Evolutionary conservation across 2,797 vertebrate genomes (phyloP), one percentile per base, ranked within the genome.

Genomic region (Poeciliopsis infans): DNA sequence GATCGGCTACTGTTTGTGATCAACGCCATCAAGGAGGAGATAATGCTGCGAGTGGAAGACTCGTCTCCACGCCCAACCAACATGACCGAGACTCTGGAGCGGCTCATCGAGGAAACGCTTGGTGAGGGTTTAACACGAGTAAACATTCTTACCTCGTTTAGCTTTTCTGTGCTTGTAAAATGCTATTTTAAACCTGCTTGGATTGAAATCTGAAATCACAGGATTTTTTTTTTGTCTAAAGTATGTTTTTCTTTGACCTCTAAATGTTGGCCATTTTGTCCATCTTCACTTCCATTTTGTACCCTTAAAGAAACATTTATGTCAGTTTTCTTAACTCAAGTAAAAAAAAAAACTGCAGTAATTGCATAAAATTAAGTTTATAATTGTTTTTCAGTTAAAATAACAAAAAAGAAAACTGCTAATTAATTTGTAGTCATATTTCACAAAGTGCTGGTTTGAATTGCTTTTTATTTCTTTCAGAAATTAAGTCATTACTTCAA

Each of bases 1-100:
- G 98, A 99, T 95, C 98, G 97, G 79, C 96, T 99, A 90, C 95
- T 99, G 84, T 98, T 98, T 95, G 98, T 99, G 93, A 99, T 99
- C 93, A 99, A 98, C 84, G 96, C 98, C 90, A 98, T 99, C 93
- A 99, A 99, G 90, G 97, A 99, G 94, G 98, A 99, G 94, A 99
- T 99, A 75, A 97, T 99, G 92, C 96, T 88, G 80, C 95, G 97
- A 86, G 97, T 98, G 46, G 97, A 99, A 90, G 96, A 96, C 93
- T 96, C 96, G 76, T 96, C 96, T 82, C 97, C 97, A 0, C 97
- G 97, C 59, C 95, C 96, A 81, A 96, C 95, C 94, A 95, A 96
- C 91, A 99, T 99, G 98, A 96, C 96, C 0, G 97, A 99, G 79
- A 98, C 97, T 88, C 92, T 99, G 92, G 98, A 98, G 79, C 88